These are phyloP conservation scores for Xanthostigma xanthostigma DNA, from an alignment of 2,888 invertebrate genomes.

Conservation along the genomic window DNA sequence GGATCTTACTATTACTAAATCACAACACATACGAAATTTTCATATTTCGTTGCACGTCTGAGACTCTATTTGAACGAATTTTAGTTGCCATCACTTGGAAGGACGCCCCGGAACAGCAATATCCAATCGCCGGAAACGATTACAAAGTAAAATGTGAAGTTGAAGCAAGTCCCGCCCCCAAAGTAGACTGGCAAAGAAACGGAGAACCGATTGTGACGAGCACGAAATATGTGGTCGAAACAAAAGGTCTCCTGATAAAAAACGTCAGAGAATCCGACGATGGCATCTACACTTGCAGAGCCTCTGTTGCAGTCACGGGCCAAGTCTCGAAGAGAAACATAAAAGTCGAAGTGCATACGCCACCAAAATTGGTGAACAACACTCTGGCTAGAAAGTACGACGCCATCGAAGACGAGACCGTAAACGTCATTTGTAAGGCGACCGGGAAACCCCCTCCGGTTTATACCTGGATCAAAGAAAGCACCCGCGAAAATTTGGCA, in stretches of 20 bases:
- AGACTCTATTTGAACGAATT: constrained; percentile 11
- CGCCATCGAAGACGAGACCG: constrained; percentile 59
- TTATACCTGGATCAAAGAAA: constrained; percentile 68
- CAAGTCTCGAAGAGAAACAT: constrained; percentile 63
- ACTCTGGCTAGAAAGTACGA: constrained; percentile 35
- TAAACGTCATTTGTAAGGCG: constrained; percentile 61
- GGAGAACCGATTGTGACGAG: constrained; percentile 51
- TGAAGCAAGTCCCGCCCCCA: constrained; percentile 67
- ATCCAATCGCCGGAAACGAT: constrained; percentile 59
- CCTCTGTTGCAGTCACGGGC: constrained; percentile 70
- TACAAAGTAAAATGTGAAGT: constrained; percentile 73
- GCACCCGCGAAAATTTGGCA: constrained; percentile 56
- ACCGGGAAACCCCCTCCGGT: constrained; percentile 72
- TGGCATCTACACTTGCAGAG: constrained; percentile 74
- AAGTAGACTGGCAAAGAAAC: constrained; percentile 75
- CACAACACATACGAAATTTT: not conserved
- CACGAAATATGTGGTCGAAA: constrained; percentile 56
- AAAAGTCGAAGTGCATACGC: constrained; percentile 62
- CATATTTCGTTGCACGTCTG: not conserved
- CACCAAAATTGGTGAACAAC: constrained; percentile 51
- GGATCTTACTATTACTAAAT: too few relatives aligned
- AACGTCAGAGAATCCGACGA: constrained; percentile 70
- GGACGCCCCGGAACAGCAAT: constrained; percentile 72
- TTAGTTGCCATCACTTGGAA: constrained; percentile 75
- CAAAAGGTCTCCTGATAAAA: constrained; percentile 61